phyloP scores from a whole-genome alignment of 2,888 invertebrate species.

The Morpho achilles region DNA sequence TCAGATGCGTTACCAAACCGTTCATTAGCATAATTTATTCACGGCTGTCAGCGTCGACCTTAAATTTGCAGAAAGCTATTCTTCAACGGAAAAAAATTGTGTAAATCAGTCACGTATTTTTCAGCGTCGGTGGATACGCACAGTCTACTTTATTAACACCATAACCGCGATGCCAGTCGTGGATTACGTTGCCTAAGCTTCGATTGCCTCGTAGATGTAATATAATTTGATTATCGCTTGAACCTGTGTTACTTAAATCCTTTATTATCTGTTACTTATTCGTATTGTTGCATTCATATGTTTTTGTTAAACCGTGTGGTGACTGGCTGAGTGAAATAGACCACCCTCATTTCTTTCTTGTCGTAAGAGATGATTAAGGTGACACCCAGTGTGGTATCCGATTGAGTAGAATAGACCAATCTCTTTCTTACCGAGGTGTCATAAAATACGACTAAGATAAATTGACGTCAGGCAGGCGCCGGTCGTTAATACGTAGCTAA shows the following conservation, averaged over 20 bases:
- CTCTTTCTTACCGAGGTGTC: too few species aligned
- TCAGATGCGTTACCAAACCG: conserved; percentile 69
- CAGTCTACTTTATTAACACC: conserved; percentile 71
- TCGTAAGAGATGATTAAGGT: too few species aligned
- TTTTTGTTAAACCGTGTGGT: too few species aligned
- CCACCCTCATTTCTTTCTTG: too few species aligned
- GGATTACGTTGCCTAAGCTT: conserved; percentile 62
- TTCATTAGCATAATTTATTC: conserved; percentile 78
- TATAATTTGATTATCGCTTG: conserved; percentile 1
- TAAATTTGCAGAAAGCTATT: conserved; percentile 71
- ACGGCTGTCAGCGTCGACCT: conserved; percentile 70
- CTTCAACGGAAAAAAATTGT: conserved; percentile 65
- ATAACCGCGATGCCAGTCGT: conserved; percentile 52
- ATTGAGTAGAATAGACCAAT: too few species aligned
- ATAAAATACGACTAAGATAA: too few species aligned
- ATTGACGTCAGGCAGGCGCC: too few species aligned
- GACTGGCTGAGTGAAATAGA: too few species aligned
- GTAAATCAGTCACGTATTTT: conserved; percentile 75
- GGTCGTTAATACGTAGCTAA: too few species aligned
- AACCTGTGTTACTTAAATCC: not conserved
- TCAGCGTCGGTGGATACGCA: conserved; percentile 50
- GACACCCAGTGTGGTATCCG: too few species aligned
- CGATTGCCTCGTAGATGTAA: conserved; percentile 4
- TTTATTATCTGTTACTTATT: too few species aligned
- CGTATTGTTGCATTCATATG: too few species aligned